Conservation (phyloP, 2,888 invertebrate species). For the Mechanitis messenoides region DNA sequence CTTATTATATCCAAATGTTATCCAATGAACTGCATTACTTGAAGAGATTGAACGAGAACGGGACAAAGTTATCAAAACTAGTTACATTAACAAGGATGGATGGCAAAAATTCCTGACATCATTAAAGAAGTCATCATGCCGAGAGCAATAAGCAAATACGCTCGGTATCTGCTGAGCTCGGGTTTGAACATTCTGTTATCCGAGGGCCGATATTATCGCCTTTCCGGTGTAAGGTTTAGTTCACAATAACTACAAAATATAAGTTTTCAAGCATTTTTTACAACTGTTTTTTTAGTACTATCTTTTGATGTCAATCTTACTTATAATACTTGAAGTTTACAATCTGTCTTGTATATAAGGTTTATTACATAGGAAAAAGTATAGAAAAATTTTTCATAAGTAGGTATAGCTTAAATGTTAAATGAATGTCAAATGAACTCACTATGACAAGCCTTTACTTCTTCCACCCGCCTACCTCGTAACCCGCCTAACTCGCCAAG, state of each 20-base stretch:
- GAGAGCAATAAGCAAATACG: conserved; percentile 65
- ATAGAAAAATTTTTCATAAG: neutral
- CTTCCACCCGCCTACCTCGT: conserved; percentile 37
- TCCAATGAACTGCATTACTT: neutral
- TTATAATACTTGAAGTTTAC: neutral
- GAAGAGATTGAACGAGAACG: neutral
- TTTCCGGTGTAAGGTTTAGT: conserved; percentile 53
- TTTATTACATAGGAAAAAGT: neutral
- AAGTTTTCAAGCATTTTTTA: neutral
- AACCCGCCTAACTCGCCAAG: conserved; percentile 39
- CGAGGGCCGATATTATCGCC: conserved; percentile 57
- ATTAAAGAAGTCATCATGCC: conserved; percentile 53
- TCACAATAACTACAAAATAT: conserved; percentile 13
- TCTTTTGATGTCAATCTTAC: neutral
- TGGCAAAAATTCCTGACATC: conserved; percentile 49
- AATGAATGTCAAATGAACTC: conserved; percentile 8
- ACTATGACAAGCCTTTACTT: conserved; percentile 27
- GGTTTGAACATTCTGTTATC: conserved; percentile 56
- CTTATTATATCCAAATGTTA: neutral
- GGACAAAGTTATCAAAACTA: conserved; percentile 30
- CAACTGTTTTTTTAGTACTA: neutral
- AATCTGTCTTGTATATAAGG: neutral
- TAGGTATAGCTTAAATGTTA: neutral
- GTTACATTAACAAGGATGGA: conserved; percentile 54
- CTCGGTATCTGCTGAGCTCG: conserved; percentile 42